A percentile compares a stretch with the other conserved stretches of the same genome.
phyloP scores from a whole-genome alignment of 2,888 invertebrate species.

The Parthenolecanium corni region DNA sequence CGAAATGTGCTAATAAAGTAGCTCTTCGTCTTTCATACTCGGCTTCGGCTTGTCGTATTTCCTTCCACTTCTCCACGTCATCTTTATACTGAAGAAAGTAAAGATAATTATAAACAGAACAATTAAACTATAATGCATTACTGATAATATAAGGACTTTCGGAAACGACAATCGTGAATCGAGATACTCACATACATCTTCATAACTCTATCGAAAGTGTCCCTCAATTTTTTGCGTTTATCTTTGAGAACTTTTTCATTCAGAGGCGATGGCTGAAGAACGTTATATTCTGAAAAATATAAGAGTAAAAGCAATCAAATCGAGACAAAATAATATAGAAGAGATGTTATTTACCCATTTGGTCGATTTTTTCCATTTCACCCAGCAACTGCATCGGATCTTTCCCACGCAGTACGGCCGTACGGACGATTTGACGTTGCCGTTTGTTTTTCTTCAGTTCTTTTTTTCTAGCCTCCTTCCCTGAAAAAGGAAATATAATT shows the following conservation, averaged over 20 bases:
- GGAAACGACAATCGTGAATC: neutral
- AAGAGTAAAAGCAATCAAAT: neutral
- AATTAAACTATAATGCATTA: neutral
- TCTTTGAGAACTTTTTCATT: slow-evolving; percentile 95
- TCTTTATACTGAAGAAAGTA: slow-evolving; percentile 68
- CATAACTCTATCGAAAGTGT: slow-evolving; percentile 86
- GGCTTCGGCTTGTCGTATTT: slow-evolving; percentile 76
- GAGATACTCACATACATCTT: slow-evolving; percentile 83
- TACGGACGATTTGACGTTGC: slow-evolving; percentile 88
- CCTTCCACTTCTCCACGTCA: slow-evolving; percentile 86
- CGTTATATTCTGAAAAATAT: slow-evolving; percentile 72
- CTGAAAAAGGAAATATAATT: slow-evolving; percentile 42
- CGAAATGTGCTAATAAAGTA: slow-evolving; percentile 81
- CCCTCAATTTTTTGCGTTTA: slow-evolving; percentile 86
- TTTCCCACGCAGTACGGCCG: slow-evolving; percentile 94
- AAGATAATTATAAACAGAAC: neutral
- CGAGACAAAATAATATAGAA: neutral
- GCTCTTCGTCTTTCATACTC: slow-evolving; percentile 85
- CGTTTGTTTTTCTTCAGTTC: slow-evolving; percentile 97
- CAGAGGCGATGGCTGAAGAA: slow-evolving; percentile 81
- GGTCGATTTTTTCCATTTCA: slow-evolving; percentile 94
- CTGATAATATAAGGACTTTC: too few species aligned
- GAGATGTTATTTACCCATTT: slow-evolving; percentile 65
- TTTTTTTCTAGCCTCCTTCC: slow-evolving; percentile 93
- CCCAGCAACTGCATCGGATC: slow-evolving; percentile 89